These are phyloP conservation scores for Anguilla pacifica DNA, from an alignment of 2,797 vertebrate species.

Conservation along the genomic window DNA sequence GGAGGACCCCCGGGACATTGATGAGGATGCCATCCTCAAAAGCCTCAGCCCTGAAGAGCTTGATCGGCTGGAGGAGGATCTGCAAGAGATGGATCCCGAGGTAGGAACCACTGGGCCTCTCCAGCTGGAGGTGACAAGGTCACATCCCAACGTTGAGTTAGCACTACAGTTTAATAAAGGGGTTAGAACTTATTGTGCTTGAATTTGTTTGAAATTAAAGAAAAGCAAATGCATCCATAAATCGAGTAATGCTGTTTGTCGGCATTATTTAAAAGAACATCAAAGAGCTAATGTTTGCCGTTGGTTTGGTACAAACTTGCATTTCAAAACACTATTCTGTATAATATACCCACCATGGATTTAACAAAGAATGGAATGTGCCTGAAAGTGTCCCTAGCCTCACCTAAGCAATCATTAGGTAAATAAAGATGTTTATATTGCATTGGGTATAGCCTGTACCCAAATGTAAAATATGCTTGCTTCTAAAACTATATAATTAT, in stretches of 20 bases:
- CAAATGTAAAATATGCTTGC: neutral
- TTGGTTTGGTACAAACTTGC: too few relatives aligned
- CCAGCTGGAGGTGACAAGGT: neutral
- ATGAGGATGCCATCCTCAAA: slow-evolving; percentile 95
- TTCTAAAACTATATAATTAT: neutral
- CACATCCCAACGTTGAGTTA: neutral
- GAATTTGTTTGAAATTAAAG: neutral
- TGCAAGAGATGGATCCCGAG: slow-evolving; percentile 97
- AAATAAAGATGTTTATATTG: too few relatives aligned
- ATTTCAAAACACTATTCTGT: too few relatives aligned
- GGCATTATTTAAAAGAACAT: too few relatives aligned
- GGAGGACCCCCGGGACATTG: slow-evolving; percentile 73
- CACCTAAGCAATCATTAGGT: too few relatives aligned
- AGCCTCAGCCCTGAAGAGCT: slow-evolving; percentile 93
- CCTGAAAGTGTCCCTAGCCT: too few relatives aligned
- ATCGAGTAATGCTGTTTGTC: neutral
- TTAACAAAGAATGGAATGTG: too few relatives aligned
- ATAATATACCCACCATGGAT: too few relatives aligned
- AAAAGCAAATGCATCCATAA: neutral
- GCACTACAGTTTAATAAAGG: neutral
- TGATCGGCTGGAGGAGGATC: slow-evolving; percentile 91
- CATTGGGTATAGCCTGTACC: too few relatives aligned
- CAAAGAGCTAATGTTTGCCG: too few relatives aligned
- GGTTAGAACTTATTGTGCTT: neutral
- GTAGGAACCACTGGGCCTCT: slow-evolving; percentile 64